Percentiles rank a stretch among this genome's conserved stretches.
Conservation (phyloP, 2,888 invertebrate genomes). For the Geophilus truncorum region DNA sequence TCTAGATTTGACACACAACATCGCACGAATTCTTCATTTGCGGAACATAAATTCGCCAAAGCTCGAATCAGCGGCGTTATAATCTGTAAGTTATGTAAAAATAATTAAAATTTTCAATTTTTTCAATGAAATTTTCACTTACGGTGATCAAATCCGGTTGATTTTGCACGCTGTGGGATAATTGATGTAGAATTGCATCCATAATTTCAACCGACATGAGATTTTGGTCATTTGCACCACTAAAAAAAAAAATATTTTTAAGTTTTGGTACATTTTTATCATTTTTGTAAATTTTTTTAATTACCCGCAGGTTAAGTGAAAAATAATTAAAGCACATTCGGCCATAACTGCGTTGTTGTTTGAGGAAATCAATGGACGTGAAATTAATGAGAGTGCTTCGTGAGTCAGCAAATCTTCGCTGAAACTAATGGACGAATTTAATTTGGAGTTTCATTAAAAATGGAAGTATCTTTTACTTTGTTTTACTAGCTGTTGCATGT, state of each 20-base stretch:
- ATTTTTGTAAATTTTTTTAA: background rate
- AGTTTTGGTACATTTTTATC: background rate
- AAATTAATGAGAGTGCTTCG: constrained; percentile 18
- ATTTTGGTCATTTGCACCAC: background rate
- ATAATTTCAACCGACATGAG: background rate
- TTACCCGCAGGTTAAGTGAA: constrained; percentile 12
- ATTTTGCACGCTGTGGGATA: background rate
- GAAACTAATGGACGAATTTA: background rate
- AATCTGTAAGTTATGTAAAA: constrained; percentile 26
- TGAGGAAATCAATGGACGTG: background rate
- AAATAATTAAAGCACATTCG: background rate
- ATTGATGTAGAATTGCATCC: background rate
- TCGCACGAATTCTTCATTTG: background rate
- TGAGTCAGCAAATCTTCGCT: constrained; percentile 7
- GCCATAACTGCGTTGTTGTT: background rate
- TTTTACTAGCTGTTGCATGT: background rate
- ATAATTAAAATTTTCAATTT: background rate
- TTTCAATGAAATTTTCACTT: background rate
- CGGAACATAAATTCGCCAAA: constrained; percentile 28
- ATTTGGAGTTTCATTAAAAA: background rate
- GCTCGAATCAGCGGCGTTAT: constrained; percentile 31
- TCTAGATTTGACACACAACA: background rate
- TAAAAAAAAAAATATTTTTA: background rate
- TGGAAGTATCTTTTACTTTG: background rate
- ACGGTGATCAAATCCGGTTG: background rate